A percentile compares a stretch with the other conserved stretches of the same genome.
Evolutionary conservation across 2,888 invertebrate species (phyloP).

Genomic region (Arrhopalites spinosus): DNA sequence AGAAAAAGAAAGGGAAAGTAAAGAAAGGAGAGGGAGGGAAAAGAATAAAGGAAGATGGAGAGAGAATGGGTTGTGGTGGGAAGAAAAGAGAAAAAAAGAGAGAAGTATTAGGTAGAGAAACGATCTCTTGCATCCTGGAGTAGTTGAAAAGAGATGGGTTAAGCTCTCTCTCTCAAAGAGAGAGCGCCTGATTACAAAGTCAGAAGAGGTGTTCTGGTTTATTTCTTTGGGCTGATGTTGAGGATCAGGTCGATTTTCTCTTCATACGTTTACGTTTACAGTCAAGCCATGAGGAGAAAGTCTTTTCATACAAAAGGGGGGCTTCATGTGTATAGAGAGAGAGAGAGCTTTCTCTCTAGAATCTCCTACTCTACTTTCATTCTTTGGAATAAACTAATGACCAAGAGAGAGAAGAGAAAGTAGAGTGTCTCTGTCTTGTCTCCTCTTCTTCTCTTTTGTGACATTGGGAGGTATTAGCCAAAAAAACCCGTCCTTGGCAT

Average conservation of each 20-base stretch:
- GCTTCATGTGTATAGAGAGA: no score
- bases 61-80: neutral
- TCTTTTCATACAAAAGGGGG: no score
- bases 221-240: constrained; percentile 32
- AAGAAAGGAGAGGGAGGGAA: neutral
- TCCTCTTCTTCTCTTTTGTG: constrained; percentile 1
- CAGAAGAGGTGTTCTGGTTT: constrained; percentile 48
- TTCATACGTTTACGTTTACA: constrained; percentile 6
- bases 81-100: constrained; percentile 3
- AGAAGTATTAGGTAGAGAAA: constrained; percentile 10
- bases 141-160: constrained; percentile 27
- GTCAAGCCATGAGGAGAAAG: no score
- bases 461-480: neutral
- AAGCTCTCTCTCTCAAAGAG: constrained; percentile 38
- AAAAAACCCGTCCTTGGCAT: neutral
- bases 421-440: neutral
- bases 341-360: no score
- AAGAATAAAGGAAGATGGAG: neutral
- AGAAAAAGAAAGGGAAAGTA: neutral
- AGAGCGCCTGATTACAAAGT: constrained; percentile 43
- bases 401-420: neutral
- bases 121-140: constrained; percentile 38
- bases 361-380: neutral
- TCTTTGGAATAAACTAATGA: constrained; percentile 4
- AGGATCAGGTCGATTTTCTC: constrained; percentile 8